Base-by-base conservation (phyloP, 2,797 vertebrate species). In the Distichodus sexfasciatus region DNA sequence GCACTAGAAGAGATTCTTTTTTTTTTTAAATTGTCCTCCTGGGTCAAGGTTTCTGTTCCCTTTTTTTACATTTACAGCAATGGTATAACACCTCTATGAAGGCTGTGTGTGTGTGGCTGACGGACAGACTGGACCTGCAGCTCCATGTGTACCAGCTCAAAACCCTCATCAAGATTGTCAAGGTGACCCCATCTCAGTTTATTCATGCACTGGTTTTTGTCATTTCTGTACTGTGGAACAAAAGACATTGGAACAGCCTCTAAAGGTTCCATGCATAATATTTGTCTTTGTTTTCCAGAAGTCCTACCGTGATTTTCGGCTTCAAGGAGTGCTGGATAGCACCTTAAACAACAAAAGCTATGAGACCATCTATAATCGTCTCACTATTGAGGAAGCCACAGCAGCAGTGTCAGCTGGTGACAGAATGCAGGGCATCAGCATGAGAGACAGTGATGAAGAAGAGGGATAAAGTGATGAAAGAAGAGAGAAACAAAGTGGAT, bases 101-200 rank as follows among this genome's bases (percentile, higher is more conserved):
- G 91, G 87, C 90, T 15, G 90, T 97, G 83, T 96, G 94, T 46
- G 85, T 94, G 69, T 99, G 96, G 97, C 67, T 99, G 89, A 90
- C 94, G 12, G 96, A 98, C 82, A 87, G 97, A 87, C 86, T 98
- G 85, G 97, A 99, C 69, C 88, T 97, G 77, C 96, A 98, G 86
- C 96, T 99, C 68, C 96, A 98, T 84, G 85, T 93, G 79, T 98
- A 96, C 88, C 97, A 99, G 82, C 91, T 99, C 85, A 98, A 97
- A 87, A 97, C 93, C 0, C 94, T 98, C 86, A 98, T 99, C 91
- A 98, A 94, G 85, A 96, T 99, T 55, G 94, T 98, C 60, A 99
- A 99, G 96, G 97, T 99, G 91, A 93, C 26, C 46, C 24, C 11
- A 28, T 5, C 8, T 57, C 4, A 14, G 24, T 23, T 4, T 26